Evolutionary conservation across 64 coral and sea anemone species (phyloP), one percentile per base, ranked within the genome.

Genomic region (Catalaphyllia jardinei): DNA sequence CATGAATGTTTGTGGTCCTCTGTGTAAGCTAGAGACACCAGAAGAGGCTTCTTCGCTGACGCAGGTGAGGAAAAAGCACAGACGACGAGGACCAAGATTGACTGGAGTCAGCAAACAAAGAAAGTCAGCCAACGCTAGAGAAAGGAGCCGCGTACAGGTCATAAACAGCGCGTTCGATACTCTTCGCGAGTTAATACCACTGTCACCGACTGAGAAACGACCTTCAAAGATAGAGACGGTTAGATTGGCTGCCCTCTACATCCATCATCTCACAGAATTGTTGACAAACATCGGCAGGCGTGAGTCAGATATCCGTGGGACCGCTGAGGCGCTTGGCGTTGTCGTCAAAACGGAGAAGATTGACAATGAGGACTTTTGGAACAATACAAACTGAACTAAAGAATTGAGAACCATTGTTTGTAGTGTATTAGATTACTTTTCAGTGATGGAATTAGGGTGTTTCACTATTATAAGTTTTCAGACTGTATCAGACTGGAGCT

Each of bases 31-130:
- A 55, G 49, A 79, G 46, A 27, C 76, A 55, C 76, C 76, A 27
- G 22, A 13, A 31, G 54, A 33, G 10, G 54, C 78, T 12, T 19
- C 27, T 4, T 29, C 78, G 33, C 27, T 33, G 28, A 27, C 31
- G 12, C 30, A 64, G 52, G 29, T 16, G 59, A 73, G 22, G 67
- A 91, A 77, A 61, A 62, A 75, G 39, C 89, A 74, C 27, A 30
- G 24, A 85, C 75, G 54, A 39, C 81, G 71, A 63, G 71, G 80
- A 15, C 49, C 80, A 49, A 60, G 74, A 29, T 33, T 91, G 35
- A 91, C 89, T 10, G 89, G 89, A 6, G 89, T 91, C 7, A 91
- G 80, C 39, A 91, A 91, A 25, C 89, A 84, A 85, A 80, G 89
- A 35, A 91, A 85, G n/a, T 72, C 89, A 25, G 89, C 89, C 1